Base-by-base conservation (phyloP, 2,888 invertebrate species). In the Sphaerophoria taeniata region DNA sequence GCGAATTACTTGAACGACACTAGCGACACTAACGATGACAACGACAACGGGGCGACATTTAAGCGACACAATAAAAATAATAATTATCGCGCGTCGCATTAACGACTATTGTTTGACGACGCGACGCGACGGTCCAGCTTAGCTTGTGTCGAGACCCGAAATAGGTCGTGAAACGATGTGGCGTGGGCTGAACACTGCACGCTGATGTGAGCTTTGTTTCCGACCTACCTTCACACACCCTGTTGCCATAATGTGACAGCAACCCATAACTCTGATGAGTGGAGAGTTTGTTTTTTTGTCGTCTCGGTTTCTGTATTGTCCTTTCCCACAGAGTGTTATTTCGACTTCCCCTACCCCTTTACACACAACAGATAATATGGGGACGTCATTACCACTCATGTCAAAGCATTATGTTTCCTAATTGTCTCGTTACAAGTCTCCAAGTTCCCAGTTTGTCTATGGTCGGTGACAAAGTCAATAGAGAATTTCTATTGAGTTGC, bases 11-110 rank as follows among this genome's bases (percentile, higher is more conserved):
- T 33, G 51, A 72, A 76, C 81, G 63, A 63, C 76, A 45, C 70
- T 24, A 58, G 39, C 71, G 71, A 74, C 81, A 67, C 53, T 73
- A 85, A 72, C 76, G 67, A 81, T 75, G 69, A 76, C 80, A 79
- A 74, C 75, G 71, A 84, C 84, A 79, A 80, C 75, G 60, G 63
- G 51, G 71, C 80, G 75, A 84, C 80, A 76, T 81, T 73, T 77
- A 82, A 82, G 82, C 76, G 85, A 77, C 73, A 85, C 85, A 77
- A 85, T 85, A 81, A 85, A 81, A 85, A 74, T 85, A 85, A 85
- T 85, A 85, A 85, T 85, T 85, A 85, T 85, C 85, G 77, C 85
- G 56, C 70, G 85, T 81, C 85, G 77, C 81, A 69, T 77, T 81
- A 77, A 85, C 76, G 85, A 56, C 76, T 70, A 85, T 85, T 85